These are phyloP conservation scores for Dryobota labecula DNA, from an alignment of 2,888 invertebrate genomes.

Conservation along the genomic window DNA sequence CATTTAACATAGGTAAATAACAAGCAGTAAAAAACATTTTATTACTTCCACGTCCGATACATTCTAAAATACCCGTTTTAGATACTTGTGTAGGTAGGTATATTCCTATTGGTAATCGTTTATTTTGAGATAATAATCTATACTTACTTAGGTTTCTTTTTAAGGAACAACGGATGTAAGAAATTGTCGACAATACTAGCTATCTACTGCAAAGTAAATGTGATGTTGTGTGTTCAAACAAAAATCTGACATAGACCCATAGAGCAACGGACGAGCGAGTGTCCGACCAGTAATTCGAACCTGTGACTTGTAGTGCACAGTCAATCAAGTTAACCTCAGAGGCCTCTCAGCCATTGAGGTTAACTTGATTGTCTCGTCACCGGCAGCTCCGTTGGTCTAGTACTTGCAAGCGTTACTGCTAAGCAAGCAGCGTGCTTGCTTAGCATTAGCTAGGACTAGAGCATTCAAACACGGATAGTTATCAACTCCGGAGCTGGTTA, in stretches of 20 bases:
- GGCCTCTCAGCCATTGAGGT: no score
- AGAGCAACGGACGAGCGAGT: neutral
- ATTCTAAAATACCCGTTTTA: slow-evolving; percentile 3
- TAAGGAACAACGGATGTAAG: neutral
- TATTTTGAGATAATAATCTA: slow-evolving; percentile 2
- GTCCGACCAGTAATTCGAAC: neutral
- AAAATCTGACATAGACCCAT: neutral
- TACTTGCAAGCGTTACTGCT: no score
- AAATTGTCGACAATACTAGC: neutral
- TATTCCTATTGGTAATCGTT: neutral
- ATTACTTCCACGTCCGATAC: slow-evolving; percentile 21
- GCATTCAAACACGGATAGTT: neutral
- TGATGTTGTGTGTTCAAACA: neutral
- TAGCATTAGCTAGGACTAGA: no score
- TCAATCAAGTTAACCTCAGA: no score
- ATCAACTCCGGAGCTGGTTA: slow-evolving; percentile 4
- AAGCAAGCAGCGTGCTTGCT: no score
- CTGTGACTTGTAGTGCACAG: no score
- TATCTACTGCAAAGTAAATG: neutral
- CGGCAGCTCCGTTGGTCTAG: no score
- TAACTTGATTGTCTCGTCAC: no score
- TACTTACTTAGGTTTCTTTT: neutral
- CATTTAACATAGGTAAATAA: slow-evolving; percentile 1
- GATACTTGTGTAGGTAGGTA: neutral
- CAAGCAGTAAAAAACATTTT: neutral